Base-by-base conservation (phyloP, 35 echinoderm and acorn worm species). In the Heliocidaris erythrogramma region DNA sequence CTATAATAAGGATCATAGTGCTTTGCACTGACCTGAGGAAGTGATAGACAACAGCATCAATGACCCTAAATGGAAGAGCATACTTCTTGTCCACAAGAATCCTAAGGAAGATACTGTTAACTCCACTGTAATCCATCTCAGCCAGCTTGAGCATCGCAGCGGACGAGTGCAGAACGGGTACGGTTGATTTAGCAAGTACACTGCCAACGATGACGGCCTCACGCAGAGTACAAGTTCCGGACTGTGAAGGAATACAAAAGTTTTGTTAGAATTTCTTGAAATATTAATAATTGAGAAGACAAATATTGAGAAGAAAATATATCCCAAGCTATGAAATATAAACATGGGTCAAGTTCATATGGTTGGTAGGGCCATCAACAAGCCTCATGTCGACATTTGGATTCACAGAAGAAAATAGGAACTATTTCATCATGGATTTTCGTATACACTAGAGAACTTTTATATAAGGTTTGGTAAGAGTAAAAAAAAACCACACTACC, bases 81-180 rank as follows among this genome's bases (percentile, higher is more conserved):
- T 99, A 99, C 88, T 99, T 99, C 95, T 99, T 99, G 48, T 99
- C 96, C 48, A 99, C 61, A 47, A 99, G 59, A 2, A 96, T 96
- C 60, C 97, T 96, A n/a, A 99, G 92, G 92, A 99, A 99, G 78
- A 99, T 99, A 95, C 98, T 99, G 91, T 97, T 99, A 30, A 97
- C 97, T 59, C 98, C 98, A 14, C 93, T 99, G 96, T 99, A 99
- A 47, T 99, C 98, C 98, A 99, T 99, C 95, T 99, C 98, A 16
- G 98, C 97, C 86, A 99, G 95, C 89, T 99, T 99, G 31, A 99
- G 95, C 50, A 99, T 85, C 6, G 98, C 98, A 13, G 98, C 98
- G 49, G 97, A 96, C 0, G 97, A 96, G 92, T 99, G 98, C 17
- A 99, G 86, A 30, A 99, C 97, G 24, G 98, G 98, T 13, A 99